These are phyloP conservation scores for Danio jaintianensis DNA, from an alignment of 2,797 vertebrate species.

Conservation along the genomic window DNA sequence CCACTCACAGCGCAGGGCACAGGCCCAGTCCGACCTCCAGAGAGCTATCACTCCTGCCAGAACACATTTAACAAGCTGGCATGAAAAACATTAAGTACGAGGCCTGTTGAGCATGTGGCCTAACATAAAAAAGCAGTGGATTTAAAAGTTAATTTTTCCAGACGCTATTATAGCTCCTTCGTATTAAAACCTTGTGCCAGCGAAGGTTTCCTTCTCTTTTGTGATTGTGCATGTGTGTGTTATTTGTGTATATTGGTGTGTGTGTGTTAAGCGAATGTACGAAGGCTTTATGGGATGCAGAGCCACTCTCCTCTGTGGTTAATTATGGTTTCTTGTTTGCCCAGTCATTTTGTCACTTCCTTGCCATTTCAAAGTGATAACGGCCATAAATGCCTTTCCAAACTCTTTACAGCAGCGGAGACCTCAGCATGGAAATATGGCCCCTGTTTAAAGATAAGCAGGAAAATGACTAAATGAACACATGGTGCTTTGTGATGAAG, in stretches of 20 bases:
- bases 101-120: constrained; percentile 85
- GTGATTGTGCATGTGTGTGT: constrained; percentile 50
- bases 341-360: constrained; percentile 73
- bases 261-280: constrained; percentile 44
- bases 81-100: constrained; percentile 83
- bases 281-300: constrained; percentile 68
- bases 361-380: constrained; percentile 73
- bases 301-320: constrained; percentile 71
- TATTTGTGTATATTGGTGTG: constrained; percentile 61
- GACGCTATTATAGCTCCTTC: constrained; percentile 77
- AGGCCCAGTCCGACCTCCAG: constrained; percentile 54
- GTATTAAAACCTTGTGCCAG: constrained; percentile 83
- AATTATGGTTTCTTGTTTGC: constrained; percentile 80
- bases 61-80: constrained; percentile 86
- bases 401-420: constrained; percentile 64
- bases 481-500: constrained; percentile 54
- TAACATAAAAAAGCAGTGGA: constrained; percentile 81
- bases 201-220: constrained; percentile 65
- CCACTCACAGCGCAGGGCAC: constrained; percentile 36
- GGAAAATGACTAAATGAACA: constrained; percentile 54
- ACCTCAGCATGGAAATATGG: constrained; percentile 56
- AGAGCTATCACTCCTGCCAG: constrained; percentile 77
- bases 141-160: constrained; percentile 85
- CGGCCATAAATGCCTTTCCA: constrained; percentile 68
- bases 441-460: constrained; percentile 59